phyloP scores from a whole-genome alignment of 2,797 vertebrate species.

The Tragelaphus eurycerus region DNA sequence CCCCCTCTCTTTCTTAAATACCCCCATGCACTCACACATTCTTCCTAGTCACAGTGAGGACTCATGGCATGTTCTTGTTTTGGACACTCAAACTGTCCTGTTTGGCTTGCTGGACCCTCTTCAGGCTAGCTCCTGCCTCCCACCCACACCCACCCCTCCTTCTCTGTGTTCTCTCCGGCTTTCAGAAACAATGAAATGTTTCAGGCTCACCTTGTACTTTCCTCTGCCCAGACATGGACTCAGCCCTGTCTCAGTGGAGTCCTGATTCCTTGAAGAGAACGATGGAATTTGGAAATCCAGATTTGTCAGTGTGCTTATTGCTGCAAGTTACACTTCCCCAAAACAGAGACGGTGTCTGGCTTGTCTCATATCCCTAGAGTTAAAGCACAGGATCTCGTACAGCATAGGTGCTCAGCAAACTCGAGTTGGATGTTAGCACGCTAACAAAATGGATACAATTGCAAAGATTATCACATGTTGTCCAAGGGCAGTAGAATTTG shows the following conservation, averaged over 20 bases:
- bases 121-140: background rate
- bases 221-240: background rate
- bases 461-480: background rate
- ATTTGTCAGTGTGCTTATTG: background rate
- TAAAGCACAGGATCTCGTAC: background rate
- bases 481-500: background rate
- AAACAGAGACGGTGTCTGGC: background rate
- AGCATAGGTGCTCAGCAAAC: background rate
- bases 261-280: background rate
- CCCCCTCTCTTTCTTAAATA: background rate
- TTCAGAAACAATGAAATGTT: background rate
- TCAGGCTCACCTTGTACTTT: background rate
- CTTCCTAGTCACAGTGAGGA: background rate
- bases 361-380: background rate
- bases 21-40: background rate
- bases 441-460: background rate
- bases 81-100: background rate
- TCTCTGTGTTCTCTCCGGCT: background rate
- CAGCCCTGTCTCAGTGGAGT: background rate
- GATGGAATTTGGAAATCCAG: background rate
- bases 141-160: too few species aligned
- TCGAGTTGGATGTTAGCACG: accelerated
- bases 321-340: background rate
- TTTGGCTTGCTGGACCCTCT: background rate
- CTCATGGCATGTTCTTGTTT: background rate